A percentile compares a stretch with the other conserved stretches of the same genome.
Conservation (phyloP, 2,888 invertebrate genomes). For the Sarcophaga variegata region DNA sequence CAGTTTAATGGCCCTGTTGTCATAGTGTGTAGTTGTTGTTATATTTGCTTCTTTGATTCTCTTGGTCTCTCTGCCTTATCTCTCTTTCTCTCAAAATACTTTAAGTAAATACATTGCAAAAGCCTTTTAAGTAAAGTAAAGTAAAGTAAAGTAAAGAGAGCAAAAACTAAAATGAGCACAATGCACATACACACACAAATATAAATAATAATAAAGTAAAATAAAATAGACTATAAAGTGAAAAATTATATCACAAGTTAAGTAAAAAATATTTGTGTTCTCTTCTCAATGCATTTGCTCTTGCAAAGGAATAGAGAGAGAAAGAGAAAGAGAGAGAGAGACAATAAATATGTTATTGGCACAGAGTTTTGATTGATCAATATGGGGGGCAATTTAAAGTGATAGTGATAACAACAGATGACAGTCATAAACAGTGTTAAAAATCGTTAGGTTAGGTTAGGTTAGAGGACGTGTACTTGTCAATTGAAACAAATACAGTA, state of each 20-base stretch:
- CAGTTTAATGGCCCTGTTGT: conserved; percentile 61
- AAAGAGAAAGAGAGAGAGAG: no score
- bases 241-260: neutral
- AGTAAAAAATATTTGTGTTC: neutral
- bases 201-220: neutral
- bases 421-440: no score
- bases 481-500: no score
- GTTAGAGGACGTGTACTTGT: no score
- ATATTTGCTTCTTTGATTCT: conserved; percentile 23
- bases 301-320: no score
- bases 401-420: neutral
- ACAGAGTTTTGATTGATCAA: neutral
- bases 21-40: conserved; percentile 19
- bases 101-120: neutral
- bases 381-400: neutral
- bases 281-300: neutral
- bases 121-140: neutral
- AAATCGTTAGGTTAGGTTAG: no score
- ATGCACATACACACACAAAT: neutral
- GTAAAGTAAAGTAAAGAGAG: neutral
- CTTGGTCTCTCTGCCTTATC: neutral
- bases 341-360: neutral
- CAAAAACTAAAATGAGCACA: neutral
- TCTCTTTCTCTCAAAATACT: neutral
- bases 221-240: neutral